Evolutionary conservation across 2,797 vertebrate species (phyloP), one percentile per base, ranked within the genome.

Genomic region (Smutsia temminckii): DNA sequence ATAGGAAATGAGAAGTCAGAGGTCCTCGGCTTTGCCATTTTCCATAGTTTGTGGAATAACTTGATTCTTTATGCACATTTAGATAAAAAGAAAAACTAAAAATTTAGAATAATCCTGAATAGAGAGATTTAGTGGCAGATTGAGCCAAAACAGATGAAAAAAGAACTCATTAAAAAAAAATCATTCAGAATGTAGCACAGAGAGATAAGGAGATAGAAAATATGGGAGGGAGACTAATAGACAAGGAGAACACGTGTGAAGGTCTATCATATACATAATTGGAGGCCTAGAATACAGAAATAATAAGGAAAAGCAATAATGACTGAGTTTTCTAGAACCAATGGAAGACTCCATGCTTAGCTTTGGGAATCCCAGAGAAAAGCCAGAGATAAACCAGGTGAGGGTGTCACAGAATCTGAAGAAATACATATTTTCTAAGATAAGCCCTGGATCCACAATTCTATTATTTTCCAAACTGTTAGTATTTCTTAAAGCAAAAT

Each of bases 401-500:
- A 93, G 6, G 6, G 14, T 49, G 3, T 69, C 27, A 37, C 6
- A 6, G 18, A 86, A 46, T 85, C 57, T 14, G 46, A 84, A 78
- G 32, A 12, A 53, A 91, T 42, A 34, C 2, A 42, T 29, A 63
- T 40, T 18, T 77, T 27, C 29, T 21, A 55, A 3, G 18, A 5
- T 68, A 75, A 91, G n/a, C 6, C 11, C 32, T 18, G 3, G 27
- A 29, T 74, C 29, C 14, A 66, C 1, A 68, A 13, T 72, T 74
- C 20, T 55, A 5, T 34, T 84, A 32, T 61, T 64, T 74, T 51
- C 14, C 72, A 40, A 13, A 6, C n/a, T 63, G 0, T 8, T 12
- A 74, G 8, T 6, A 74, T 8, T 79, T 90, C 29, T 78, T 97
- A 8, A 46, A 89, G 40, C 66, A 69, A 95, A 85, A 77, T n/a